These are phyloP conservation scores for Pagrus major DNA, from an alignment of 2,113 vertebrate genomes.

Conservation along the genomic window DNA sequence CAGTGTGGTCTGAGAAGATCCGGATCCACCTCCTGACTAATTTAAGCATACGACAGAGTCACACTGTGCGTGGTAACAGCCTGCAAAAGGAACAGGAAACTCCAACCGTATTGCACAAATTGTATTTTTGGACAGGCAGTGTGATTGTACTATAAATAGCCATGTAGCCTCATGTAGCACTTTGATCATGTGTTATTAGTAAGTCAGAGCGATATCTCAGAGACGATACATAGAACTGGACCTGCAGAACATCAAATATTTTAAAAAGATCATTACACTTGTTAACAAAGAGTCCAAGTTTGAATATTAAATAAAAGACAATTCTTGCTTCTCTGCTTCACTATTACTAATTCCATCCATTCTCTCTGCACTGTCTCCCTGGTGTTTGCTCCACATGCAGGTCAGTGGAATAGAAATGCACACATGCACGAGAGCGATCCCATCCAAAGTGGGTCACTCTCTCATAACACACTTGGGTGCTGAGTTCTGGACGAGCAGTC, in stretches of 20 bases:
- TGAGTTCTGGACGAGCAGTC: constrained; percentile 32
- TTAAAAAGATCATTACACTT: background rate
- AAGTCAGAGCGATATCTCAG: constrained; percentile 22
- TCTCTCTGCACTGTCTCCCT: background rate
- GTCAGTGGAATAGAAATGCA: constrained; percentile 47
- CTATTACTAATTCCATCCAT: background rate
- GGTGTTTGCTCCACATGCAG: constrained; percentile 40
- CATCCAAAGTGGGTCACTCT: constrained; percentile 67
- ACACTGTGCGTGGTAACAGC: constrained; percentile 18
- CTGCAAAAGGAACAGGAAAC: constrained; percentile 66
- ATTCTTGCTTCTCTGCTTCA: constrained; percentile 2
- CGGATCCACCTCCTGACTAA: constrained; percentile 19
- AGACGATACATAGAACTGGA: constrained; percentile 1
- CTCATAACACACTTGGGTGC: constrained; percentile 51
- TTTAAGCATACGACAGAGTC: constrained; percentile 23
- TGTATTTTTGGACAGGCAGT: constrained; percentile 64
- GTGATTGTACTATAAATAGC: constrained; percentile 72
- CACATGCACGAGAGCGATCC: constrained; percentile 40
- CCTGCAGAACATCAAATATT: background rate
- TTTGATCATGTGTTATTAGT: constrained; percentile 59
- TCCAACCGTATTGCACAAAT: constrained; percentile 60
- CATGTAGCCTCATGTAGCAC: constrained; percentile 25
- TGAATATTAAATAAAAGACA: background rate
- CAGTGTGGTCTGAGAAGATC: constrained; percentile 9
- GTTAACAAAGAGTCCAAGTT: background rate